Base-by-base conservation (phyloP, 2,797 vertebrate species). In the Brotula barbata region DNA sequence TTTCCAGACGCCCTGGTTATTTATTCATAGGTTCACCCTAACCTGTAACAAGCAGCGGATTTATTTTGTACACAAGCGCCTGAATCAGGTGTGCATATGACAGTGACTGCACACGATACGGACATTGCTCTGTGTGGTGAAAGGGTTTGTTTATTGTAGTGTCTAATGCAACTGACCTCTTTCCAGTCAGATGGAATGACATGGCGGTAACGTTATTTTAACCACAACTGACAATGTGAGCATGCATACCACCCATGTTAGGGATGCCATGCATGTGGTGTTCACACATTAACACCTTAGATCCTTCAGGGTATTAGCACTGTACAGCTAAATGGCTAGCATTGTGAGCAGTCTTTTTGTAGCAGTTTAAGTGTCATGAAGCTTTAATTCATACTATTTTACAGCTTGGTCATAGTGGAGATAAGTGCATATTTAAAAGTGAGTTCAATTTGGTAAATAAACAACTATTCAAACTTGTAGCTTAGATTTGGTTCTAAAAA, bases 11-110 rank as follows among this genome's bases (percentile, higher is more conserved):
- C 36, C 25, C 46, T 80, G 33, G 19, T 82, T 75, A 76, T 77
- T 76, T 61, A 88, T 84, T 85, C 68, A 80, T 57, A 82, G 66
- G 81, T 78, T 60, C 53, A 44, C 70, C 61, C 33, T 17, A 56
- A 47, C 46, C 39, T 50, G 58, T 58, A 44, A 31, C 52, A 68
- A 78, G 79, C n/a, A 14, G 34, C 52, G 57, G 22, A 64, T 77
- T 73, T 71, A 63, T 64, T 68, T 68, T 1, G 0, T 46, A 63
- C 28, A 39, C 41, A 55, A 55, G 40, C 77, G 51, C 17, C 54
- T 33, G 70, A 75, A 61, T 74, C 77, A 80, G 74, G 65, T 73
- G 70, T 43, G 78, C 58, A 67, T 58, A 52, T 74, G 34, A 13
- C 41, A 64, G 36, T 68, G 61, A 72, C 64, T 68, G 58, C 43